Evolutionary conservation across 2,113 vertebrate genomes (phyloP).

Genomic region (Oncorhynchus mykiss): DNA sequence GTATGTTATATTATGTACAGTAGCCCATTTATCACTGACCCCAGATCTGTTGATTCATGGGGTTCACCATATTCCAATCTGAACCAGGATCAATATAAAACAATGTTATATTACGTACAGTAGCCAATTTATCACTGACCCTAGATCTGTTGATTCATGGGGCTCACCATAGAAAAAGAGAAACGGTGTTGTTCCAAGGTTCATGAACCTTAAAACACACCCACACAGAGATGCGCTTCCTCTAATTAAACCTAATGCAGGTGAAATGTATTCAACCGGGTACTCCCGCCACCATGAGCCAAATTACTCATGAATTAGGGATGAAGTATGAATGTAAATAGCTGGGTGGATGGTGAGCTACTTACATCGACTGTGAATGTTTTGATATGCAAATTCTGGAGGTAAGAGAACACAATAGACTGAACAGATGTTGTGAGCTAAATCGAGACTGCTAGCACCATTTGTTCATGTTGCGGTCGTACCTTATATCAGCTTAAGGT

Average conservation of each 20-base stretch:
- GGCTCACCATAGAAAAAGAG: not conserved
- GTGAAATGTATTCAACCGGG: constrained; percentile 15
- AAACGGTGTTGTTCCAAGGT: not conserved
- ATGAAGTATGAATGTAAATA: constrained; percentile 17
- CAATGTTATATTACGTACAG: no score
- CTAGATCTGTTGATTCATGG: no score
- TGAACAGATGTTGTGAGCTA: constrained; percentile 7
- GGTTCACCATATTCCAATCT: not conserved
- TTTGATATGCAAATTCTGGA: constrained; percentile 6
- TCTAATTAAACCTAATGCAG: constrained; percentile 2
- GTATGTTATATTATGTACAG: no score
- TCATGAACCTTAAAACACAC: not conserved
- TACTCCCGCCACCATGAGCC: constrained; percentile 1
- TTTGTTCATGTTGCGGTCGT: not conserved
- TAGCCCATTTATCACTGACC: no score
- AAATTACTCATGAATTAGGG: constrained; percentile 20
- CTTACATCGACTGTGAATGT: not conserved
- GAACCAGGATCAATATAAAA: not conserved
- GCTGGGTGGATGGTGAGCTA: constrained; percentile 2
- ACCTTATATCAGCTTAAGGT: not conserved
- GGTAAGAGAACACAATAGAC: not conserved
- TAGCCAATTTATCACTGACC: no score
- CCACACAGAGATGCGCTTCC: not conserved
- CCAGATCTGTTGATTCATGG: no score
- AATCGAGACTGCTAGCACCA: not conserved